A percentile compares a stretch with the other conserved stretches of the same genome.
Evolutionary conservation across 1,140 invertebrate genomes (phyloP).

Genomic region (Drosophila littoralis): DNA sequence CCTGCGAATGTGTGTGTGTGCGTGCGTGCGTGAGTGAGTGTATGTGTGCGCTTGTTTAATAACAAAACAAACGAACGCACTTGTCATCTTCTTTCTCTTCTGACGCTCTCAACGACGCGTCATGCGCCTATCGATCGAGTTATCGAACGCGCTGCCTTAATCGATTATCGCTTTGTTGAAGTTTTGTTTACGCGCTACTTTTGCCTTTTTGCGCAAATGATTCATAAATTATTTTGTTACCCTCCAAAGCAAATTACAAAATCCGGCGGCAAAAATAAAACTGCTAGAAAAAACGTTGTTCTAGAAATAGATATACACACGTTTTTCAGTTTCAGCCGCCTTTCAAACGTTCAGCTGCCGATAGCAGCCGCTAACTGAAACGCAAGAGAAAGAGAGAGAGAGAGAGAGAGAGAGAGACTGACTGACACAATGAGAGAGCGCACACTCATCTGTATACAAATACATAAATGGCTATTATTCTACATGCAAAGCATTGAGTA

Average conservation of each 20-base stretch:
- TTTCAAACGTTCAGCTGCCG: constrained; percentile 43
- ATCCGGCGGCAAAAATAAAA: constrained; percentile 34
- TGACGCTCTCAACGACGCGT: constrained; percentile 21
- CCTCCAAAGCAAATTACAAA: constrained; percentile 42
- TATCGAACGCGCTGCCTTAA: constrained; percentile 39
- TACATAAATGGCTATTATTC: constrained; percentile 9
- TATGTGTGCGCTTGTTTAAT: constrained; percentile 38
- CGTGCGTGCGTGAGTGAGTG: background rate
- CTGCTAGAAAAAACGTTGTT: constrained; percentile 52
- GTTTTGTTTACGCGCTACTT: constrained; percentile 64
- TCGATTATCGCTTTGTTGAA: constrained; percentile 31
- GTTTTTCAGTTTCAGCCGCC: constrained; percentile 58
- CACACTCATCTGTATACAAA: constrained; percentile 37
- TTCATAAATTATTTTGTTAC: constrained; percentile 52
- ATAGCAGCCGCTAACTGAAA: constrained; percentile 12
- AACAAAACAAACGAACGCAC: constrained; percentile 56
- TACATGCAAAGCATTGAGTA: background rate
- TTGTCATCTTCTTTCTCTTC: constrained; percentile 22
- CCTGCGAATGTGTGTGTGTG: constrained; percentile 1
- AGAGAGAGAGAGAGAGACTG: background rate
- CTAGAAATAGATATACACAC: constrained; percentile 82
- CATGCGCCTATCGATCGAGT: constrained; percentile 28
- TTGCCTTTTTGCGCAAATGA: constrained; percentile 43
- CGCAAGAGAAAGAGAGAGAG: constrained; percentile 12
- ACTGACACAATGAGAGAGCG: constrained; percentile 24